A percentile compares a stretch with the other conserved stretches of the same genome.
Evolutionary conservation across 2,888 invertebrate species (phyloP).

Genomic region (Dysmachus trigonus): DNA sequence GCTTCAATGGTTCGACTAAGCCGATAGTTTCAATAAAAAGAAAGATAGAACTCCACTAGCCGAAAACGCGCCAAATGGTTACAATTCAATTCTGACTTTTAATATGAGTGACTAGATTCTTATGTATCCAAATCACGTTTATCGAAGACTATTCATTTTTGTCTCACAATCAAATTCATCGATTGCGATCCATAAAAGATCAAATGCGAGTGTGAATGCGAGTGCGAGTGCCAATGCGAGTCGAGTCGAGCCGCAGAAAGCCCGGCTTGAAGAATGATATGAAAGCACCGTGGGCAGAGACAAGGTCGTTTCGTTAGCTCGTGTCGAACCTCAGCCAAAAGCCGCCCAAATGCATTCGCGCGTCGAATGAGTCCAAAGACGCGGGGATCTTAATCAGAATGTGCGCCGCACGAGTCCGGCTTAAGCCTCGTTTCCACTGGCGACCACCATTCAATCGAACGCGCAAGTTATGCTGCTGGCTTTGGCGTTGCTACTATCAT

Average conservation of each 20-base stretch:
- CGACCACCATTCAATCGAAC: conserved; percentile 11
- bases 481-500: background rate
- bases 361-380: conserved; percentile 8
- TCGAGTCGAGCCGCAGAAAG: background rate
- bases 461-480: background rate
- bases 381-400: conserved; percentile 23
- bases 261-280: background rate
- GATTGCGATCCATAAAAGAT: background rate
- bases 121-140: background rate
- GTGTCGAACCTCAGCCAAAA: conserved; percentile 15
- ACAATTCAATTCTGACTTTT: background rate
- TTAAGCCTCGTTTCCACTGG: background rate
- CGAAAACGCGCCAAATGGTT: background rate
- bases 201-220: background rate
- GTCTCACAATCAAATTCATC: background rate
- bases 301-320: conserved; percentile 31
- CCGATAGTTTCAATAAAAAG: background rate
- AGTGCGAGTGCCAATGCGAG: no score
- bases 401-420: conserved; percentile 8
- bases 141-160: background rate
- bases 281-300: conserved; percentile 20
- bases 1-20: background rate
- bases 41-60: background rate
- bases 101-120: background rate
- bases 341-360: conserved; percentile 15